These are phyloP conservation scores for Oligia strigilis DNA, from an alignment of 2,888 invertebrate genomes.

Conservation along the genomic window DNA sequence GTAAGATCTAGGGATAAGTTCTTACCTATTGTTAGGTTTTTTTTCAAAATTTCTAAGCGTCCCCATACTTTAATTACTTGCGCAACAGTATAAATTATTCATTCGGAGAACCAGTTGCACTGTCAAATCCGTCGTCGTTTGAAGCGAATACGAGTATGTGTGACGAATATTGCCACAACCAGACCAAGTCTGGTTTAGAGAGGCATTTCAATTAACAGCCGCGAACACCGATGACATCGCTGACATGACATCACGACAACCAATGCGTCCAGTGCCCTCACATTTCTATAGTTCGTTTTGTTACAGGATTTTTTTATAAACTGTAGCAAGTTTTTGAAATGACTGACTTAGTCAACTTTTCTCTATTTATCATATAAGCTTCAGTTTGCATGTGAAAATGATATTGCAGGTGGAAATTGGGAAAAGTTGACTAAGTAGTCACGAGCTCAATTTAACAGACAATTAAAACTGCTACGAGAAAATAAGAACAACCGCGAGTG, in stretches of 20 bases:
- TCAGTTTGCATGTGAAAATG: background rate
- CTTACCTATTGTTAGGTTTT: background rate
- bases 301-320: background rate
- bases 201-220: slow-evolving; percentile 46
- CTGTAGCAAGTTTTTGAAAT: background rate
- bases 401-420: background rate
- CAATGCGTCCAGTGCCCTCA: background rate
- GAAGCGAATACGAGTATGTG: background rate
- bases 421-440: background rate
- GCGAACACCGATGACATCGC: background rate
- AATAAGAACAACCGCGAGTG: background rate
- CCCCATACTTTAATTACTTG: background rate
- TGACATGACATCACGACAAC: background rate
- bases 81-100: background rate
- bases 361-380: background rate
- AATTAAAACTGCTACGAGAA: slow-evolving; percentile 22
- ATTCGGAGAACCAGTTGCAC: background rate
- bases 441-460: slow-evolving; percentile 17
- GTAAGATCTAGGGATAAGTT: background rate
- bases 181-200: slow-evolving; percentile 20
- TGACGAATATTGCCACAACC: slow-evolving; percentile 20
- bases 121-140: slow-evolving; percentile 7
- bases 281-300: background rate
- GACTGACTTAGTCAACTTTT: background rate
- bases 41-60: background rate